Conservation (phyloP, 2,113 vertebrate genomes). For the Semicossyphus pulcher region DNA sequence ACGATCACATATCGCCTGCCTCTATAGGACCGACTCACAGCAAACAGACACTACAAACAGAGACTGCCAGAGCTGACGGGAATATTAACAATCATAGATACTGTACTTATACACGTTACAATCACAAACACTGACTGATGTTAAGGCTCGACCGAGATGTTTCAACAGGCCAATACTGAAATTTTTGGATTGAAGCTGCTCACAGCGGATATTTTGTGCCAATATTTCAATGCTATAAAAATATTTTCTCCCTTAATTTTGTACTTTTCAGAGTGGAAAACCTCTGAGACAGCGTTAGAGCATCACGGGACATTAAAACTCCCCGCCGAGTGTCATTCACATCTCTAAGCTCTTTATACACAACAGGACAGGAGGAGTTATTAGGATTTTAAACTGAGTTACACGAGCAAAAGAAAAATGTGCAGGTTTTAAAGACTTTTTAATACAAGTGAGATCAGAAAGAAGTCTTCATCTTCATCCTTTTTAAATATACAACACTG, state of each 20-base stretch:
- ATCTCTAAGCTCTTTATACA: constrained; percentile 30
- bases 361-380: neutral
- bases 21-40: constrained; percentile 44
- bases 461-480: neutral
- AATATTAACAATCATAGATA: constrained; percentile 33
- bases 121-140: constrained; percentile 12
- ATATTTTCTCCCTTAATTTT: constrained; percentile 48
- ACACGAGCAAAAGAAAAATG: constrained; percentile 3
- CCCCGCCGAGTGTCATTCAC: constrained; percentile 4
- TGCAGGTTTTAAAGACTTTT: constrained; percentile 39
- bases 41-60: constrained; percentile 19
- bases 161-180: constrained; percentile 11
- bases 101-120: constrained; percentile 26
- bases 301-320: constrained; percentile 15
- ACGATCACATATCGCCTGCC: constrained; percentile 21
- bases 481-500: neutral
- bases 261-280: constrained; percentile 26
- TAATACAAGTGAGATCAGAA: constrained; percentile 25
- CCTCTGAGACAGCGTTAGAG: constrained; percentile 26
- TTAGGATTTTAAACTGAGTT: constrained; percentile 18
- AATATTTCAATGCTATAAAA: constrained; percentile 32
- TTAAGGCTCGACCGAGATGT: constrained; percentile 31
- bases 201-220: constrained; percentile 51
- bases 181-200: constrained; percentile 31
- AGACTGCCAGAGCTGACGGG: constrained; percentile 51